These are phyloP conservation scores for Gambusia holbrooki DNA, from an alignment of 2,113 vertebrate species.

Conservation along the genomic window DNA sequence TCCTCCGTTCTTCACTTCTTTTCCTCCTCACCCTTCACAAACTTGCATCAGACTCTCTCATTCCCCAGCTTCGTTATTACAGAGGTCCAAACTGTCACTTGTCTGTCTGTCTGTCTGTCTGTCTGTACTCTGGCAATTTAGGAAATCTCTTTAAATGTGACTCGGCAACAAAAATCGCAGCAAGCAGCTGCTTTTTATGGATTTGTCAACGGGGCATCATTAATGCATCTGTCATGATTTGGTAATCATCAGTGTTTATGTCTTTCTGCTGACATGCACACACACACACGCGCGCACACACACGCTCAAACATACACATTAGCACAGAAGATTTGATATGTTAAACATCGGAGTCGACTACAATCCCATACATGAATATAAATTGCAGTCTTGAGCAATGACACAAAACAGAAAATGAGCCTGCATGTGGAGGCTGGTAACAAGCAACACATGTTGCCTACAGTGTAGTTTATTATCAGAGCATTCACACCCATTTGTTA, in stretches of 20 bases:
- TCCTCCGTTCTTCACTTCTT: slow-evolving; percentile 8
- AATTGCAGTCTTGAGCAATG: not conserved
- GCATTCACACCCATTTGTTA: slow-evolving; percentile 44
- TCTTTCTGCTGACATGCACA: slow-evolving; percentile 35
- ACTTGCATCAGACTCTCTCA: not conserved
- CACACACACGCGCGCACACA: slow-evolving; percentile 10
- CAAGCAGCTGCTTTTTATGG: slow-evolving; percentile 41
- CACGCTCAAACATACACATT: not conserved
- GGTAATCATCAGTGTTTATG: slow-evolving; percentile 69
- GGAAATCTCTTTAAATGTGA: slow-evolving; percentile 31
- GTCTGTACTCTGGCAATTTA: slow-evolving; percentile 33
- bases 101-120: slow-evolving; percentile 1
- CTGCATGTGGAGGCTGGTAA: slow-evolving; percentile 23
- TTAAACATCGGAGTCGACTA: not conserved
- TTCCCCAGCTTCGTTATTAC: not conserved
- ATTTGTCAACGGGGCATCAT: slow-evolving; percentile 72
- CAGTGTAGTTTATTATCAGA: slow-evolving; percentile 49
- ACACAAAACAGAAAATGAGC: slow-evolving; percentile 24
- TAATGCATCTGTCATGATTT: slow-evolving; percentile 67
- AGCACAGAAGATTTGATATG: not conserved
- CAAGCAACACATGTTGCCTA: slow-evolving; percentile 23
- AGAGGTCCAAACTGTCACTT: slow-evolving; percentile 18
- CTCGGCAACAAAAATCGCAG: slow-evolving; percentile 24
- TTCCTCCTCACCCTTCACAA: not conserved
- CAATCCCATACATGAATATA: not conserved